Evolutionary conservation across 2,888 invertebrate genomes (phyloP).

Genomic region (Polydrusus pterygomalis): DNA sequence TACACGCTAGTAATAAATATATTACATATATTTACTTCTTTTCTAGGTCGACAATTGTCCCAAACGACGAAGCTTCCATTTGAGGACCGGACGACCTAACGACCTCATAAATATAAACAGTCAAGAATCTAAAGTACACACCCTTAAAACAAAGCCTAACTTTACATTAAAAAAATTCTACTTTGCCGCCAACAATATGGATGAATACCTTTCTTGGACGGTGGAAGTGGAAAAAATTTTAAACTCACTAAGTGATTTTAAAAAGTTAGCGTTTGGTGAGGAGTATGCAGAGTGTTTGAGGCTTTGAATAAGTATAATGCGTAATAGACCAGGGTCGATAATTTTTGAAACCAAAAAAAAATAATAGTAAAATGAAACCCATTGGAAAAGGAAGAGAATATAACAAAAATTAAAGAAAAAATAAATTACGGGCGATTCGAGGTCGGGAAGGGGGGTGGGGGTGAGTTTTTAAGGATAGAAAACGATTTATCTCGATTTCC

Average conservation of each 20-base stretch:
- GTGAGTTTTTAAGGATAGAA: no score
- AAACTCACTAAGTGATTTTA: conserved; percentile 57
- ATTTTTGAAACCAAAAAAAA: no score
- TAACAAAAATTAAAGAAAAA: no score
- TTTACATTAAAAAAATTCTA: conserved; percentile 64
- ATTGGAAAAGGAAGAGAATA: no score
- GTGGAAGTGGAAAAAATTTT: conserved; percentile 55
- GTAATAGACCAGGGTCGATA: no score
- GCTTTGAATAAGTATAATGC: background rate
- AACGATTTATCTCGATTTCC: no score
- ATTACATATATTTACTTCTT: background rate
- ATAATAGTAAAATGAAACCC: no score
- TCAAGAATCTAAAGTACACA: background rate
- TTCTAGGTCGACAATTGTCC: conserved; percentile 65
- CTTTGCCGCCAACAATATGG: conserved; percentile 72
- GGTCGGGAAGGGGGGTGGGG: no score
- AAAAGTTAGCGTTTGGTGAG: conserved; percentile 55
- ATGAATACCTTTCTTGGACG: conserved; percentile 72
- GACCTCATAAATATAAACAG: conserved; percentile 27
- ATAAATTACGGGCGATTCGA: no score
- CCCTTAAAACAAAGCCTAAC: conserved; percentile 48
- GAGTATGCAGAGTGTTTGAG: conserved; percentile 38
- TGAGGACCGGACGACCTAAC: conserved; percentile 64
- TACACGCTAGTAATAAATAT: no score
- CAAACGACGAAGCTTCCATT: conserved; percentile 71